phyloP scores from a whole-genome alignment of 2,888 invertebrate species.

The Apamea crenata region DNA sequence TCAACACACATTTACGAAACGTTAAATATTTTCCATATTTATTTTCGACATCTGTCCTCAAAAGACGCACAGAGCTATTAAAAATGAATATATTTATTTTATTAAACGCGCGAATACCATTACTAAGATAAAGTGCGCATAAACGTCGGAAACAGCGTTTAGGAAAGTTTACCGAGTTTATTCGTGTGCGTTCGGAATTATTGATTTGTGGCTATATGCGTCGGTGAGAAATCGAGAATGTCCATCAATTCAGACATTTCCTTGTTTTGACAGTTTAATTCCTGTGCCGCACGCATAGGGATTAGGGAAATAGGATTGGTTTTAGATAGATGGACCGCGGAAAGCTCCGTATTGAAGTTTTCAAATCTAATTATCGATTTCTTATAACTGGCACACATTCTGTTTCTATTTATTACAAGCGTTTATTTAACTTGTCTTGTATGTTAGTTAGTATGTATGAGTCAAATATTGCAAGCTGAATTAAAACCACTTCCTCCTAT shows the following conservation, averaged over 20 bases:
- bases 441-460: too few relatives aligned
- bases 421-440: too few relatives aligned
- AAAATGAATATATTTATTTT: slow-evolving; percentile 51
- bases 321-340: background rate
- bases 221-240: slow-evolving; percentile 53
- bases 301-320: slow-evolving; percentile 12
- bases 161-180: slow-evolving; percentile 53
- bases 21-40: slow-evolving; percentile 32
- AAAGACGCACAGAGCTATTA: slow-evolving; percentile 41
- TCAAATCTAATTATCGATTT: background rate
- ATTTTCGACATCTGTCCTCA: slow-evolving; percentile 45
- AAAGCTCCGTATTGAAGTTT: slow-evolving; percentile 1
- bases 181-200: slow-evolving; percentile 43
- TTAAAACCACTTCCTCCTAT: too few relatives aligned
- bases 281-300: slow-evolving; percentile 41
- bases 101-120: slow-evolving; percentile 43
- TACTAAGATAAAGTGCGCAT: slow-evolving; percentile 53
- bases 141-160: slow-evolving; percentile 57
- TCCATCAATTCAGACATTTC: slow-evolving; percentile 68
- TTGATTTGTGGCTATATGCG: slow-evolving; percentile 49
- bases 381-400: background rate
- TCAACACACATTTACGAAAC: slow-evolving; percentile 12
- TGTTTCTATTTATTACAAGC: background rate
- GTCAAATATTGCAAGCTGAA: too few relatives aligned
- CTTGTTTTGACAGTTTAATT: slow-evolving; percentile 74